phyloP scores from a whole-genome alignment of 2,888 invertebrate genomes.

The Temnothorax rugatulus region DNA sequence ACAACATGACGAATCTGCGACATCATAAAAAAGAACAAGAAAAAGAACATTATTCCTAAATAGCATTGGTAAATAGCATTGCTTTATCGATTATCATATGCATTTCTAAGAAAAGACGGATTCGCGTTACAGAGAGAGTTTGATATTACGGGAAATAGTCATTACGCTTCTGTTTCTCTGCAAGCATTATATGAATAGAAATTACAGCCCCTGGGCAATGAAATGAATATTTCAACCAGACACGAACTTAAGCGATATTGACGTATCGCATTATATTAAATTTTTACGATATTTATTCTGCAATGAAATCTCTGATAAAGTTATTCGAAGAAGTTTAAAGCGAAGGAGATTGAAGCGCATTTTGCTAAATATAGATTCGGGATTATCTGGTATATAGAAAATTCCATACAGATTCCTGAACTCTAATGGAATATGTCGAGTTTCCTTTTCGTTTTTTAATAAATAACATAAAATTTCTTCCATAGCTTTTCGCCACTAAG shows the following conservation, averaged over 20 bases:
- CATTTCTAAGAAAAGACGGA: neutral
- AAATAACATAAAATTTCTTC: constrained; percentile 20
- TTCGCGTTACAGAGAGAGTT: constrained; percentile 7
- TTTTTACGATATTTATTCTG: constrained; percentile 9
- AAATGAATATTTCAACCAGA: constrained; percentile 1
- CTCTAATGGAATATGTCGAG: neutral
- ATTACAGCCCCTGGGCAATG: neutral
- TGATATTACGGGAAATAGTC: constrained; percentile 16
- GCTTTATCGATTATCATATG: constrained; percentile 36
- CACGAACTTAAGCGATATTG: neutral
- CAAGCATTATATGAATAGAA: neutral
- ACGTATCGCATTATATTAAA: constrained; percentile 3
- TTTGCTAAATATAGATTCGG: neutral
- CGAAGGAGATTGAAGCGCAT: neutral
- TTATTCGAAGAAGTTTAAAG: constrained; percentile 11
- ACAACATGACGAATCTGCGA: constrained; percentile 33
- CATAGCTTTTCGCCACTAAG: neutral
- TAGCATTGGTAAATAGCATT: neutral
- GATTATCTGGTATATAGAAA: neutral
- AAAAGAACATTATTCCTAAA: constrained; percentile 36
- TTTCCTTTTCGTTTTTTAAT: constrained; percentile 8
- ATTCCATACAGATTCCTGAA: constrained; percentile 13
- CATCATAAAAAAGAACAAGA: constrained; percentile 32
- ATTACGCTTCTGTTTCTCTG: neutral
- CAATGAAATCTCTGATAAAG: neutral